These are phyloP conservation scores for Drosophila borealis DNA, from an alignment of 2,888 invertebrate genomes.

Conservation along the genomic window DNA sequence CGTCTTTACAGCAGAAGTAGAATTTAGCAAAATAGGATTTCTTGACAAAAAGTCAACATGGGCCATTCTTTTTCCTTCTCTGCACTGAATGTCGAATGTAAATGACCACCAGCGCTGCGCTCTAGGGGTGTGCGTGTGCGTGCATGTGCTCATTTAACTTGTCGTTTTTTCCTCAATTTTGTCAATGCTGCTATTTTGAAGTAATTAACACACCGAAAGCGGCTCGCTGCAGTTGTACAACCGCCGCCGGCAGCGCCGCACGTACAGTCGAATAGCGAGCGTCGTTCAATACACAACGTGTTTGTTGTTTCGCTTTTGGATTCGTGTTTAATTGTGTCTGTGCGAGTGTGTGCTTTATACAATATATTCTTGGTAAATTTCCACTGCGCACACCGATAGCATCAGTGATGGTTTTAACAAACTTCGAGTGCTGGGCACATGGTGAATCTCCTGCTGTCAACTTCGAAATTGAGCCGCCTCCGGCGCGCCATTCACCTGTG, in stretches of 20 bases:
- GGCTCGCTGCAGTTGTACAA: conserved; percentile 38
- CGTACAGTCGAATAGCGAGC: conserved; percentile 56
- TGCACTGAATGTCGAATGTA: not conserved
- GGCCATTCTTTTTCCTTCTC: conserved; percentile 1
- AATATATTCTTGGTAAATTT: conserved; percentile 71
- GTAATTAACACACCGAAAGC: conserved; percentile 51
- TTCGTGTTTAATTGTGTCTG: conserved; percentile 10
- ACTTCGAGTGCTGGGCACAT: conserved; percentile 84
- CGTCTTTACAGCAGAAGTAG: not conserved
- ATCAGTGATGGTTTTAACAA: conserved; percentile 81
- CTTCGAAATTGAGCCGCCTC: conserved; percentile 52
- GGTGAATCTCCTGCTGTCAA: conserved; percentile 63
- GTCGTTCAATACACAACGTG: conserved; percentile 51
- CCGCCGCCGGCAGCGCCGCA: conserved; percentile 49
- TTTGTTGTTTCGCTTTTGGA: conserved; percentile 29
- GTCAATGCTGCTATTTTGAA: conserved; percentile 59
- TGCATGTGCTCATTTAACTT: conserved; percentile 64
- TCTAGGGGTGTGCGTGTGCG: conserved; percentile 25
- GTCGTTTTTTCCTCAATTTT: conserved; percentile 39
- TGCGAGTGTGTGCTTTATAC: conserved; percentile 16
- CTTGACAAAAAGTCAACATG: not conserved
- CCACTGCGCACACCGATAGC: conserved; percentile 55
- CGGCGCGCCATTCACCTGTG: conserved; percentile 51
- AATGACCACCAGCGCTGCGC: not conserved
- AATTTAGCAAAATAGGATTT: not conserved